A percentile compares a stretch with the other conserved stretches of the same genome.
phyloP scores from a whole-genome alignment of 2,113 vertebrate genomes.

The Ameiurus melas region DNA sequence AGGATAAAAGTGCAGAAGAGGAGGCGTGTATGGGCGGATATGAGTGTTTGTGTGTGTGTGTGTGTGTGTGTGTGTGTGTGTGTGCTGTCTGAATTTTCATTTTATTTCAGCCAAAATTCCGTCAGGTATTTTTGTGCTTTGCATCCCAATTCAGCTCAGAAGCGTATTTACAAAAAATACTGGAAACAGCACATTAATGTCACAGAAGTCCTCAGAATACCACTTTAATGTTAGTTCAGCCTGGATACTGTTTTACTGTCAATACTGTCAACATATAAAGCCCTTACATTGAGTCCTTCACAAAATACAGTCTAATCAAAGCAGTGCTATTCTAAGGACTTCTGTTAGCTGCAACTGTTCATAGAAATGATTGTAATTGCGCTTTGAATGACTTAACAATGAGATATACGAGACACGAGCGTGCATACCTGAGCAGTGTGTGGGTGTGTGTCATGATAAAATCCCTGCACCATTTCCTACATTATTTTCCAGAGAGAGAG shows the following conservation, averaged over 20 bases:
- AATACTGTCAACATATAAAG: neutral
- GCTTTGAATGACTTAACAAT: conserved; percentile 46
- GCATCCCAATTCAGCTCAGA: neutral
- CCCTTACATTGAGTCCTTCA: neutral
- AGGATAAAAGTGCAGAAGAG: neutral
- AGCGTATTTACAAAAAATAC: neutral
- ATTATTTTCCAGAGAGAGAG: neutral
- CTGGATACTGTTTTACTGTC: neutral
- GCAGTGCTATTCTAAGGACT: conserved; percentile 8
- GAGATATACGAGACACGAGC: conserved; percentile 22
- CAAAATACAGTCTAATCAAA: conserved; percentile 33
- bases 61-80: conserved; percentile 1
- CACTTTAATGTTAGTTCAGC: neutral
- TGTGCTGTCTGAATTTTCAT: neutral
- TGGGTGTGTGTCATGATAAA: conserved; percentile 13
- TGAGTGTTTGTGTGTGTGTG: neutral
- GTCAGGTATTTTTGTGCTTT: neutral
- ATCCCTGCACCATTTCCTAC: conserved; percentile 13
- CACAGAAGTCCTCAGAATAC: too few species aligned
- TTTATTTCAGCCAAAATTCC: neutral
- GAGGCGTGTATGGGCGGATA: conserved; percentile 6
- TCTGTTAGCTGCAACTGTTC: conserved; percentile 39
- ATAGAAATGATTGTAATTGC: conserved; percentile 43
- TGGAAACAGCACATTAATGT: neutral
- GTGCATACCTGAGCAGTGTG: neutral